Conservation (phyloP, 1,140 invertebrate species). For the Zophobas morio region DNA sequence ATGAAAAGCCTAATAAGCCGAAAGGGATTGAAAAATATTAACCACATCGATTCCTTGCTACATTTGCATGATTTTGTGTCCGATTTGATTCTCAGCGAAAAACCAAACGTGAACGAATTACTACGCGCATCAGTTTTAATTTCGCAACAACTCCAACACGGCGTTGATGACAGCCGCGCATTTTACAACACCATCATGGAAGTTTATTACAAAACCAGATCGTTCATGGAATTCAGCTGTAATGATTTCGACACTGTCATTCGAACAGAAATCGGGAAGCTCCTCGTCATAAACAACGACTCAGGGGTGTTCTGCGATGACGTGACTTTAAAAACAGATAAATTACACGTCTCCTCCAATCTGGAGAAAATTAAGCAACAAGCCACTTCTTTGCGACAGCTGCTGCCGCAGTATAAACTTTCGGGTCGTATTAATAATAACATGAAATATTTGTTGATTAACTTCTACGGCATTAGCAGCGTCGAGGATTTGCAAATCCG, state of each 20-base stretch:
- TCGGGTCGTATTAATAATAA: not conserved
- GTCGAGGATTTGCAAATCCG: slow-evolving; percentile 58
- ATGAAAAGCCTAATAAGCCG: slow-evolving; percentile 71
- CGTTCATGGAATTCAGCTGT: slow-evolving; percentile 69
- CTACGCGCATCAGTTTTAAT: slow-evolving; percentile 76
- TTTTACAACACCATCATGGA: slow-evolving; percentile 75
- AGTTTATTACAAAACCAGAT: slow-evolving; percentile 78
- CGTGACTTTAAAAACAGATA: slow-evolving; percentile 57
- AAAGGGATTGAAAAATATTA: slow-evolving; percentile 68
- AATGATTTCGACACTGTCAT: slow-evolving; percentile 63
- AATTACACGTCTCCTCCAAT: slow-evolving; percentile 60
- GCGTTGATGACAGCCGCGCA: slow-evolving; percentile 70
- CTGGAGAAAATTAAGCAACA: slow-evolving; percentile 66
- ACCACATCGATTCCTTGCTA: slow-evolving; percentile 69
- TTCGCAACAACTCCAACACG: slow-evolving; percentile 76
- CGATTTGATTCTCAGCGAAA: slow-evolving; percentile 68
- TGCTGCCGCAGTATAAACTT: slow-evolving; percentile 5
- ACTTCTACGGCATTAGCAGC: slow-evolving; percentile 62
- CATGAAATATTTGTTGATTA: slow-evolving; percentile 57
- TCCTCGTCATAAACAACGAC: slow-evolving; percentile 22
- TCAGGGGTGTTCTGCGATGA: slow-evolving; percentile 40
- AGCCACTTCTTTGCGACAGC: slow-evolving; percentile 52
- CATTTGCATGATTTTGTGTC: slow-evolving; percentile 69
- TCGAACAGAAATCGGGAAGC: slow-evolving; percentile 54
- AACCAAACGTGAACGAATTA: slow-evolving; percentile 73